phyloP scores from a whole-genome alignment of 2,797 vertebrate genomes.

The Passerculus sandwichensis region DNA sequence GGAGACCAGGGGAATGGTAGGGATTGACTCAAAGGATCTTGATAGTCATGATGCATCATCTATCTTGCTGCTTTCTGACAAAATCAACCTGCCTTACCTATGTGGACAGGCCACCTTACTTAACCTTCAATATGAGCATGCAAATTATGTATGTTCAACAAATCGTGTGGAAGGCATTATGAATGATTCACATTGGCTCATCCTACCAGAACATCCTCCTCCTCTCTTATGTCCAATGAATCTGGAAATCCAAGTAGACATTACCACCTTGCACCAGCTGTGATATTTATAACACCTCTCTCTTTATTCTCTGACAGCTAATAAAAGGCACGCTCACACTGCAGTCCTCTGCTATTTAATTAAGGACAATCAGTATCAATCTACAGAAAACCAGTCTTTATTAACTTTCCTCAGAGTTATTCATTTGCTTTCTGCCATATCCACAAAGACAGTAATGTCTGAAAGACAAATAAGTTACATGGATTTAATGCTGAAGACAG shows the following conservation, averaged over 20 bases:
- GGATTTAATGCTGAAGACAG: neutral
- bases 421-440: neutral
- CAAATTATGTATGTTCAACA: neutral
- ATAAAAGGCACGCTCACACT: neutral
- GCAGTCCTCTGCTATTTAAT: neutral
- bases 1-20: neutral
- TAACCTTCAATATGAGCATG: neutral
- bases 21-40: neutral
- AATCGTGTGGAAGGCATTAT: neutral
- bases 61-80: neutral
- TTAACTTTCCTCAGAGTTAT: neutral
- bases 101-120: neutral
- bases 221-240: neutral
- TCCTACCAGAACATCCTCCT: neutral
- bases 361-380: neutral
- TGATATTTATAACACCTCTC: neutral
- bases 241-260: neutral
- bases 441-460: neutral
- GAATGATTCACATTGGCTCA: neutral
- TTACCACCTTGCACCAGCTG: neutral
- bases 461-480: neutral
- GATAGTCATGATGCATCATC: neutral
- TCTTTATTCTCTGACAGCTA: neutral
- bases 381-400: neutral
- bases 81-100: neutral